Evolutionary conservation across 2,888 invertebrate genomes (phyloP).

Genomic region (Diaphora mendica): DNA sequence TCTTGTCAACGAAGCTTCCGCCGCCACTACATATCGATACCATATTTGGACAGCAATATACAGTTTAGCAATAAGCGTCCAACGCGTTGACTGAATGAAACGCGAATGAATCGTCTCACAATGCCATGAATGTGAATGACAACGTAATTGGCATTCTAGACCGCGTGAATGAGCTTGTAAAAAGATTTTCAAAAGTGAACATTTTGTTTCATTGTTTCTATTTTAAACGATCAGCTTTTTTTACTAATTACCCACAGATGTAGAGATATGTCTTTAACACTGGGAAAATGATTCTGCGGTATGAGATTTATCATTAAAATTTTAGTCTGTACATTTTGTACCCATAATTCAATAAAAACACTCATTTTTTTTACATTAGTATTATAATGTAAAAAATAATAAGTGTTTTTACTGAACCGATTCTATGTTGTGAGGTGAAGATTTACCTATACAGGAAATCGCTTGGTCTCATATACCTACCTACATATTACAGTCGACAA

Average conservation of each 20-base stretch:
- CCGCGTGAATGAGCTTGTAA: constrained; percentile 28
- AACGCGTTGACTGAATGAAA: constrained; percentile 35
- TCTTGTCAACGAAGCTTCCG: constrained; percentile 40
- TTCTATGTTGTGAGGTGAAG: too few species aligned
- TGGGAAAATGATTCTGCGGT: not conserved
- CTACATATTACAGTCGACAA: too few species aligned
- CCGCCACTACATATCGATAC: constrained; percentile 21
- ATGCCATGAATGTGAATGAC: constrained; percentile 6
- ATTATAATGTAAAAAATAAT: too few species aligned
- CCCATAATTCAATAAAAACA: too few species aligned
- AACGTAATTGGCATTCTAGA: constrained; percentile 27
- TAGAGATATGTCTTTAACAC: not conserved
- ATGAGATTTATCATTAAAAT: not conserved
- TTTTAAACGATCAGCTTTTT: constrained; percentile 2
- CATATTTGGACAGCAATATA: constrained; percentile 43
- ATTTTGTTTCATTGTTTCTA: constrained; percentile 24
- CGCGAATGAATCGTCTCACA: constrained; percentile 54
- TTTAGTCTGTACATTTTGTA: too few species aligned
- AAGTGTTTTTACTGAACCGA: too few species aligned
- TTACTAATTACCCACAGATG: constrained; percentile 10
- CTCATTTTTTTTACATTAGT: too few species aligned
- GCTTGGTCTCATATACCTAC: too few species aligned
- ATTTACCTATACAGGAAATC: too few species aligned
- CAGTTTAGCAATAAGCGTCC: constrained; percentile 44
- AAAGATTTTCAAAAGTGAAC: constrained; percentile 29